Evolutionary conservation across 2,888 invertebrate genomes (phyloP), one percentile per base, ranked within the genome.

Genomic region (Drosophila pseudotalamancana): DNA sequence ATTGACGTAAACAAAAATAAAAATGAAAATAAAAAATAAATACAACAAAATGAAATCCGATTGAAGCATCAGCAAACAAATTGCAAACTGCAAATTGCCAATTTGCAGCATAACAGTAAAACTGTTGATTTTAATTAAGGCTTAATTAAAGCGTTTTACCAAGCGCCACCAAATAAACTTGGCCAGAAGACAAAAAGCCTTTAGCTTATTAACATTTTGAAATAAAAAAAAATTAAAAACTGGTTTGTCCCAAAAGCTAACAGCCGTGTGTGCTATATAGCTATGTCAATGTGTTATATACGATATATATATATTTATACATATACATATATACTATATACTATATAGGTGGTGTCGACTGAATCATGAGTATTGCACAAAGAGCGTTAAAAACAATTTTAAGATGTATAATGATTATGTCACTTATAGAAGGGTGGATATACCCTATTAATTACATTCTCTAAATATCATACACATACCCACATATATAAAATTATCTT

Each of bases 61-160:
- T 8, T 3, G 43, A 29, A 8, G 37, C 23, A 5, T 14, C 11
- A 6, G 4, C 9, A n/a, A 8, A 14, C 9, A 56, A 55, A 42
- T 12, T 56, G 57, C 6, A 42, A 18, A 42, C 11, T 63, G 57
- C 55, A 78, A 81, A 76, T 79, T 79, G 83, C 35, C 83, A 80
- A 77, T 77, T 85, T 64, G 62, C 61, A 61, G 63, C 57, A 43
- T 29, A 29, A n/a, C 43, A 18, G 54, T 68, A 43, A 51, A 72
- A 57, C 46, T 72, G 72, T 83, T 82, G 67, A 62, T 82, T 80
- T 85, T 73, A 71, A 85, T 82, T 82, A 77, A 80, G 76, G 60
- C 77, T 82, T 82, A 75, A 82, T 86, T 80, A 80, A 73, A 82
- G 42, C 65, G 56, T 48, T 72, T 74, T 70, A 49, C 43, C 60